Base-by-base conservation (phyloP, 1,140 invertebrate species). In the Andricus grossulariae region DNA sequence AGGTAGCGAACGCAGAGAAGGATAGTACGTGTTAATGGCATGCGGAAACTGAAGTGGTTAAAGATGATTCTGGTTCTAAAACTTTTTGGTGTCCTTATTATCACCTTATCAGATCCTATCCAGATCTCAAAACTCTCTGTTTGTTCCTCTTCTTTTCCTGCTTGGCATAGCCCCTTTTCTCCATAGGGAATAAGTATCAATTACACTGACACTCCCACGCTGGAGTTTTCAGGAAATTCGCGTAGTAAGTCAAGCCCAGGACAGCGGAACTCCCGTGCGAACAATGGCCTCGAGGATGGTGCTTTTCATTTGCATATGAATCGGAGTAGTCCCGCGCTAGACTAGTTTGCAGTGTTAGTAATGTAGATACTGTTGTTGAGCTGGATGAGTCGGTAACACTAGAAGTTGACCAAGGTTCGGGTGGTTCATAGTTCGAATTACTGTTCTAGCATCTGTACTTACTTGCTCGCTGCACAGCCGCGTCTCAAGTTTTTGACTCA, bases 231-330 rank as follows among this genome's bases (percentile, higher is more conserved):
- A 86, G 90, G 89, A 91, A 91, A 90, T 90, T 91, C 89, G 83
- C 79, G 85, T 89, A 90, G 88, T 91, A 90, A 91, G 89, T 90
- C 87, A 89, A 90, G 88, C 78, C 83, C 72, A 79, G 86, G 85
- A 90, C 89, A 88, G 80, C 84, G 86, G 83, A 84, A 84, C 83
- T 85, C 84, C 72, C 73, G 79, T 75, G 84, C 82, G 89, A 90
- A 91, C 89, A 91, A 90, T 91, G 86, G 82, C 85, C 83, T 82
- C 75, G 85, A 84, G 85, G 81, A 82, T 80, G 85, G 77, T 82
- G 84, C 87, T 88, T 88, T 88, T 83, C 87, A 91, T 91, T 91
- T 91, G 90, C 90, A 91, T 91, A 89, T 90, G 89, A 91, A 91
- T 91, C 87, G 88, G 66, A 82, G 81, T 76, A 81, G 79, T 79